Conservation (phyloP, 2,888 invertebrate genomes). For the Cephus rjabovi region DNA sequence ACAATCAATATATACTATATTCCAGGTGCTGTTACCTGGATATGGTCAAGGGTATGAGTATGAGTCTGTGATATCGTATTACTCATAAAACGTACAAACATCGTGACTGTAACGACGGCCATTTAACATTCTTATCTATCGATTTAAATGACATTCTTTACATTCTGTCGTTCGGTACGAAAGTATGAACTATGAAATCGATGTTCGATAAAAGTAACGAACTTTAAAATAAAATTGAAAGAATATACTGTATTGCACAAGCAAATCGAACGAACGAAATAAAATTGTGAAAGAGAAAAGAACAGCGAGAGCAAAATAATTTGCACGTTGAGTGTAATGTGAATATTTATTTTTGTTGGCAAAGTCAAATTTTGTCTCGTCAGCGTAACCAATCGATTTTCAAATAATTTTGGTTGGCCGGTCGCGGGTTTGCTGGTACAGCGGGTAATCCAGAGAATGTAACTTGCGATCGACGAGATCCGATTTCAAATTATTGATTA, state of each 20-base stretch:
- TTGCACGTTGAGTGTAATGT: not conserved
- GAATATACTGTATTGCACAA: not conserved
- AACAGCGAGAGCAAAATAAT: not conserved
- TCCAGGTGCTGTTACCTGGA: too few species aligned
- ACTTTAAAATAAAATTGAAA: conserved; percentile 31
- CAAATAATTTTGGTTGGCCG: not conserved
- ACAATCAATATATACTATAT: too few species aligned
- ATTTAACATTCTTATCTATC: conserved; percentile 50
- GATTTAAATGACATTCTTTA: conserved; percentile 47
- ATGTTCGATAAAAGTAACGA: conserved; percentile 34
- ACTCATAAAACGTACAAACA: conserved; percentile 50
- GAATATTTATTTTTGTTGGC: not conserved
- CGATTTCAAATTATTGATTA: conserved; percentile 8
- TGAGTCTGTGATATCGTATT: conserved; percentile 27
- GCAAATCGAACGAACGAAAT: not conserved
- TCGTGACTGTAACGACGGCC: conserved; percentile 36
- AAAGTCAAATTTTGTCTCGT: not conserved
- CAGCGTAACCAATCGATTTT: not conserved
- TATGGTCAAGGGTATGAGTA: too few species aligned
- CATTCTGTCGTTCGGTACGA: conserved; percentile 22
- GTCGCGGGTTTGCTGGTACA: not conserved
- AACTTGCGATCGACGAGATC: conserved; percentile 1
- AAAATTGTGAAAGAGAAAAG: not conserved
- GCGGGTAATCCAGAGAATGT: not conserved
- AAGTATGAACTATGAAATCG: conserved; percentile 28